Conservation (phyloP, 2,113 vertebrate genomes). For the Nanger granti region DNA sequence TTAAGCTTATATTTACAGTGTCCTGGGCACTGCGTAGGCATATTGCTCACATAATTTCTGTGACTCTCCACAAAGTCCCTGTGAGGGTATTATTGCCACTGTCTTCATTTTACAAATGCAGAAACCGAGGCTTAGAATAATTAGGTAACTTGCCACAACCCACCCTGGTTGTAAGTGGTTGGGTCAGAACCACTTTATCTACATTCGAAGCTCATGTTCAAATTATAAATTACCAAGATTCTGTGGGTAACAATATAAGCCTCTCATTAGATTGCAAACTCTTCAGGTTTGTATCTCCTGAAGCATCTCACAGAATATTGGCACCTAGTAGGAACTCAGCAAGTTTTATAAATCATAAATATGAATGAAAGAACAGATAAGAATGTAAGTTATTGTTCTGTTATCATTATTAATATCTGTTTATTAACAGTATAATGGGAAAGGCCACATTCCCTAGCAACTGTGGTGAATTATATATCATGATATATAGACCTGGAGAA, state of each 20-base stretch:
- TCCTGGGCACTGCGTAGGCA: neutral
- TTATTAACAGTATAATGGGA: constrained; percentile 10
- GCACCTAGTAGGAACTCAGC: neutral
- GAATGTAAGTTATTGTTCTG: neutral
- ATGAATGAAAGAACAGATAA: neutral
- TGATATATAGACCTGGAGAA: neutral
- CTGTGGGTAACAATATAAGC: neutral
- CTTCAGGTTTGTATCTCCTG: neutral
- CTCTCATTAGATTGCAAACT: neutral
- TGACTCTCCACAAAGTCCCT: neutral
- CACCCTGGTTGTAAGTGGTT: neutral
- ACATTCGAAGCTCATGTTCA: neutral
- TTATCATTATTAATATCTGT: constrained; percentile 2
- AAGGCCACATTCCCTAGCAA: neutral
- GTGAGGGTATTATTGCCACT: neutral
- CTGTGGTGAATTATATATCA: neutral
- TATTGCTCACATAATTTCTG: neutral
- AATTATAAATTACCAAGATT: neutral
- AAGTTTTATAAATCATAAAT: constrained; percentile 39
- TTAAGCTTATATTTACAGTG: neutral
- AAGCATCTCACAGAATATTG: neutral
- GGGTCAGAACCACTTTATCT: neutral
- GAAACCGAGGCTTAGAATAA: neutral
- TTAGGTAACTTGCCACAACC: neutral
- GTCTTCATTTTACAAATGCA: neutral